Conservation (phyloP, 2,113 vertebrate species). For the Mus musculus region DNA sequence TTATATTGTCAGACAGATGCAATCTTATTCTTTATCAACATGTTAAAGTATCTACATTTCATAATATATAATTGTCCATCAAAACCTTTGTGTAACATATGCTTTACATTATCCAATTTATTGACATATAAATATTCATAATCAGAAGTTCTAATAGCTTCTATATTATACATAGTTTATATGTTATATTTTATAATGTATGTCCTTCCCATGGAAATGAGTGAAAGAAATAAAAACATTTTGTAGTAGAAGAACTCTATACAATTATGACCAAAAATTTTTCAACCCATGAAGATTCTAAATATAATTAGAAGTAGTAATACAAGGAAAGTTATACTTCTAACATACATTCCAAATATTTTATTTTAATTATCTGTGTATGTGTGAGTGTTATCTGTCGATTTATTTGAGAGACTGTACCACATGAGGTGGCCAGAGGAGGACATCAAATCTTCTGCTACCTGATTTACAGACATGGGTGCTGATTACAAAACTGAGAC, state of each 20-base stretch:
- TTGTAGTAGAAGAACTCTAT: not conserved
- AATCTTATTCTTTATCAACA: not conserved
- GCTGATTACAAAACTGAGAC: not conserved
- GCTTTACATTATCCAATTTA: not conserved
- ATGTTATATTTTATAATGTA: not conserved
- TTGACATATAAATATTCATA: not conserved
- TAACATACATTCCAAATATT: not conserved
- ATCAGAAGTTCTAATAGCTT: not conserved
- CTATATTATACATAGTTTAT: too few relatives aligned
- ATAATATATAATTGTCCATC: not conserved
- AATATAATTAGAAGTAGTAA: not conserved
- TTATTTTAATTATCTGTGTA: not conserved
- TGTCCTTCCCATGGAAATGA: not conserved
- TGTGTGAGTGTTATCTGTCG: not conserved
- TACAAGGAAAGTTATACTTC: not conserved
- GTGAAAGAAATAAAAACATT: not conserved
- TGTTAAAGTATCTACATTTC: not conserved
- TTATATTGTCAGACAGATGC: not conserved
- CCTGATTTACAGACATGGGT: not conserved
- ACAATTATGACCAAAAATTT: too few relatives aligned
- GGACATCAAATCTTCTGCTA: not conserved
- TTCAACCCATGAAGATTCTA: not conserved
- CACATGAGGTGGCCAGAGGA: not conserved
- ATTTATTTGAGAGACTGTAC: not conserved
- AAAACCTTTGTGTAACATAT: not conserved